These are phyloP conservation scores for Ammodytes dubius DNA, from an alignment of 2,113 vertebrate genomes.

Conservation along the genomic window DNA sequence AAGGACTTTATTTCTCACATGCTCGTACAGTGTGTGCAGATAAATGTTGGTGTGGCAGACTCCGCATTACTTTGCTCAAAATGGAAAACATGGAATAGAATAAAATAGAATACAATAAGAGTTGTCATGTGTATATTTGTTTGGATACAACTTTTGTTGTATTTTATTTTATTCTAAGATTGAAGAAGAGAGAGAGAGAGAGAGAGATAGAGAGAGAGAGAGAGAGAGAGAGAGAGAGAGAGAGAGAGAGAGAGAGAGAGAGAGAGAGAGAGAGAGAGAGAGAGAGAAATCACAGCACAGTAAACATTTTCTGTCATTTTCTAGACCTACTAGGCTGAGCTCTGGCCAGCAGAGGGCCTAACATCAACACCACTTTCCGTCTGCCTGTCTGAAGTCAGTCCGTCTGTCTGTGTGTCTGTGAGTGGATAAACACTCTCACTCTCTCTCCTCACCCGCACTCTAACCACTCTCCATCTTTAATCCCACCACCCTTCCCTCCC, in stretches of 20 bases:
- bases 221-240: not conserved
- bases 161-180: too few relatives aligned
- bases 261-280: not conserved
- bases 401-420: conserved; percentile 34
- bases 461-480: conserved; percentile 80
- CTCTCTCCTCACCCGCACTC: conserved; percentile 55
- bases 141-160: too few relatives aligned
- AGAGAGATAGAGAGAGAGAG: too few relatives aligned
- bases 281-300: not conserved
- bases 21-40: too few relatives aligned
- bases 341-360: conserved; percentile 62
- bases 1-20: too few relatives aligned
- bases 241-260: too few relatives aligned
- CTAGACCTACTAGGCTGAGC: not conserved
- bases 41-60: too few relatives aligned
- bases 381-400: not conserved
- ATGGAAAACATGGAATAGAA: too few relatives aligned
- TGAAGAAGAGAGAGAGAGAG: too few relatives aligned
- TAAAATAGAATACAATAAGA: too few relatives aligned
- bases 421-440: conserved; percentile 68
- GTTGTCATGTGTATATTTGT: too few relatives aligned
- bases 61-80: too few relatives aligned
- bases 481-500: conserved; percentile 67
- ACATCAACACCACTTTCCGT: not conserved
- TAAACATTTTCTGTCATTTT: not conserved